These are phyloP conservation scores for Scaptodrosophila lebanonensis DNA, from an alignment of 1,140 invertebrate species.

Conservation along the genomic window DNA sequence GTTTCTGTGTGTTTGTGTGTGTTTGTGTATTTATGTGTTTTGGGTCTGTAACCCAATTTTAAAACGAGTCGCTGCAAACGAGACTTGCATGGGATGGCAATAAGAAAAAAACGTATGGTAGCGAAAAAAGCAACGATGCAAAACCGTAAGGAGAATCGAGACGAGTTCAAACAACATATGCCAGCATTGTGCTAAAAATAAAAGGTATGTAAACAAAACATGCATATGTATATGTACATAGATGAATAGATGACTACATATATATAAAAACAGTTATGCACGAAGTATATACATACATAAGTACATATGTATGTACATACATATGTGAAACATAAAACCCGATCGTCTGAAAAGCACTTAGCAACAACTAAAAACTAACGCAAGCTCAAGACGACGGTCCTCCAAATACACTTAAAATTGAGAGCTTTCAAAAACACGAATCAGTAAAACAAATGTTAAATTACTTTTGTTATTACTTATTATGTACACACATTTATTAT, in stretches of 20 bases:
- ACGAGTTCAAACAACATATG: slow-evolving; percentile 67
- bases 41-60: slow-evolving; percentile 67
- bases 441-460: too few relatives aligned
- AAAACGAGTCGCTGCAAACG: slow-evolving; percentile 51
- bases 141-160: slow-evolving; percentile 55
- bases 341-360: too few relatives aligned
- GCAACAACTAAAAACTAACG: too few relatives aligned
- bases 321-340: too few relatives aligned
- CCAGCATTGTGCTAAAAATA: not conserved
- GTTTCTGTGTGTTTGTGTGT: slow-evolving; percentile 27
- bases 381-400: too few relatives aligned
- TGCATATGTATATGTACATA: slow-evolving; percentile 21
- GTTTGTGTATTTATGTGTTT: slow-evolving; percentile 24
- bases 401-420: too few relatives aligned
- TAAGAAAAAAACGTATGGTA: slow-evolving; percentile 27
- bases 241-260: slow-evolving; percentile 29
- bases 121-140: slow-evolving; percentile 1
- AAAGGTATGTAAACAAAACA: slow-evolving; percentile 40
- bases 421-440: too few relatives aligned
- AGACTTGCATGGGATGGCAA: slow-evolving; percentile 11
- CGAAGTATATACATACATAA: slow-evolving; percentile 1
- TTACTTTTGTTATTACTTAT: too few relatives aligned
- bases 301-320: not conserved
- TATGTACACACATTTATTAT: too few relatives aligned
- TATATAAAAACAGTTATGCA: not conserved